phyloP scores from a whole-genome alignment of 2,113 vertebrate species.

The Orycteropus afer region DNA sequence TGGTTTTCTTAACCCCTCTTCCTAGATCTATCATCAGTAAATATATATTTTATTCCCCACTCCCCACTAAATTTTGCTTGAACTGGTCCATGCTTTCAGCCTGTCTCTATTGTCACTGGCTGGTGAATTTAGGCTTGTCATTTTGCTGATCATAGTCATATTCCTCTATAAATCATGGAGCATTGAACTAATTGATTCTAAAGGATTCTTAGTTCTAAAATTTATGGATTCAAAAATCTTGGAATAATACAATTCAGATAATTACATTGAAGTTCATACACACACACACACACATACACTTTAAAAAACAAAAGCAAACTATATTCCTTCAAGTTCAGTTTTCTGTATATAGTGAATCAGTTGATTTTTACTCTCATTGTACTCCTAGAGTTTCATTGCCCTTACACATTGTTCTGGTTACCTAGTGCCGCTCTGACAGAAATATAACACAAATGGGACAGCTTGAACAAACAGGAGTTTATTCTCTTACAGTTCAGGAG shows the following conservation, averaged over 20 bases:
- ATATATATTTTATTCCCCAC: neutral
- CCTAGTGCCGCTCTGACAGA: too few relatives aligned
- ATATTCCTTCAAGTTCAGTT: neutral
- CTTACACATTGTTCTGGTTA: too few relatives aligned
- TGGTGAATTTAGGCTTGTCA: neutral
- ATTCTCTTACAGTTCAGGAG: too few relatives aligned
- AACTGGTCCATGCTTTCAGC: neutral
- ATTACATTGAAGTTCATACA: neutral
- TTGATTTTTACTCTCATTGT: neutral
- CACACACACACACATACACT: too few relatives aligned
- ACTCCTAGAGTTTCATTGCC: slow-evolving; percentile 35
- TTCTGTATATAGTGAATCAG: neutral
- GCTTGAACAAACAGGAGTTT: too few relatives aligned
- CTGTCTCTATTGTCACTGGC: neutral
- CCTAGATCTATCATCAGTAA: neutral
- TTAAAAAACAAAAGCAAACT: too few relatives aligned
- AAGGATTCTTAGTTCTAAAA: neutral
- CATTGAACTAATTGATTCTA: neutral
- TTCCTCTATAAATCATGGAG: neutral
- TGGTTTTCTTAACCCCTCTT: neutral
- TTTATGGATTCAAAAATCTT: neutral
- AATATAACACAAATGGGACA: too few relatives aligned
- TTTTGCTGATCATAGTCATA: neutral
- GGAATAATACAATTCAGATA: neutral
- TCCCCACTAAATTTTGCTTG: neutral